A percentile compares a stretch with the other conserved stretches of the same genome.
Conservation (phyloP, 2,797 vertebrate species). For the Myotis planiceps region DNA sequence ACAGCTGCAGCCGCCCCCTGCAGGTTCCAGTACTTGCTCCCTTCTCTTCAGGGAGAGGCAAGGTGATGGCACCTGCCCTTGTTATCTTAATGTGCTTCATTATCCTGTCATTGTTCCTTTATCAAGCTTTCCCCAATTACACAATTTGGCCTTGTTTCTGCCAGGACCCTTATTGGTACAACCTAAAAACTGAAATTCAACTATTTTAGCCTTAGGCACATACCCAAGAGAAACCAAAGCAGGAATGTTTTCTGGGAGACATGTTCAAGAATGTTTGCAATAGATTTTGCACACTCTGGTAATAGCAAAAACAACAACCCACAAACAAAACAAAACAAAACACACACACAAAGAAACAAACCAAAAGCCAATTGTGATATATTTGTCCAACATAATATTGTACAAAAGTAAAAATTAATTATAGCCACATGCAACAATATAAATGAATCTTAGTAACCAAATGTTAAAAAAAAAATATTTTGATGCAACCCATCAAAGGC, state of each 20-base stretch:
- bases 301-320: not conserved
- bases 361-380: not conserved
- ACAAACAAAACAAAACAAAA: not conserved
- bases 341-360: not conserved
- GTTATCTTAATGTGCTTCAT: not conserved
- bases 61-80: not conserved
- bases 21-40: not conserved
- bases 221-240: not conserved
- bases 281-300: not conserved
- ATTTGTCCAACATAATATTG: not conserved
- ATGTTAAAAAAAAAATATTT: not conserved
- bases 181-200: slow-evolving; percentile 9
- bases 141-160: slow-evolving; percentile 33
- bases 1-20: not conserved
- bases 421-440: not conserved
- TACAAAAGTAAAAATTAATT: slow-evolving; percentile 22
- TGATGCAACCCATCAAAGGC: not conserved
- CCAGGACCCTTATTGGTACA: not conserved
- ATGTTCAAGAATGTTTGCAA: not conserved
- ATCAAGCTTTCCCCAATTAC: not conserved
- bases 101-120: not conserved
- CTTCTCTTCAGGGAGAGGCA: not conserved
- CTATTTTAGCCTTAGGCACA: not conserved
- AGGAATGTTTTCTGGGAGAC: not conserved
- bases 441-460: not conserved